Conservation (phyloP, 2,113 vertebrate species). For the Cottus gobio region DNA sequence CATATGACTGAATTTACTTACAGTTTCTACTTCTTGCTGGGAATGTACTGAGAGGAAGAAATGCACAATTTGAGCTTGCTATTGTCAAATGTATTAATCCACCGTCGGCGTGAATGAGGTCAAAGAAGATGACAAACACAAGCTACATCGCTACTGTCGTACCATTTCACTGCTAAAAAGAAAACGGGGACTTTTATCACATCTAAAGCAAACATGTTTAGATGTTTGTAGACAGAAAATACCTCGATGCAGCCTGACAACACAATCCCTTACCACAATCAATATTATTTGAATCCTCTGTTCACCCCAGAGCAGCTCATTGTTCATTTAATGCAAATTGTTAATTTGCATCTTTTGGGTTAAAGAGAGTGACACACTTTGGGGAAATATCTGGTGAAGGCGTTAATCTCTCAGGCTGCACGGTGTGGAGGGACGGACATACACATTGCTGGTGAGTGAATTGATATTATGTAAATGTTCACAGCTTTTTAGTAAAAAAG, state of each 20-base stretch:
- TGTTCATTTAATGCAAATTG: not conserved
- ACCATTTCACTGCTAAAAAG: not conserved
- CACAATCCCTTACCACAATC: not conserved
- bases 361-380: constrained; percentile 7
- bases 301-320: not conserved
- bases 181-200: not conserved
- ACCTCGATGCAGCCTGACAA: not conserved
- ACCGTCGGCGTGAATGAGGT: not conserved
- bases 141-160: not conserved
- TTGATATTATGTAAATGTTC: not conserved
- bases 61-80: not conserved
- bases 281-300: constrained; percentile 45
- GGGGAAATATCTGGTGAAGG: constrained; percentile 3
- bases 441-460: constrained; percentile 37
- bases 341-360: constrained; percentile 54
- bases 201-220: not conserved
- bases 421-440: not conserved
- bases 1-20: not conserved
- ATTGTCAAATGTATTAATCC: too few relatives aligned
- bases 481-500: not conserved
- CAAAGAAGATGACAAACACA: not conserved
- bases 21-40: not conserved
- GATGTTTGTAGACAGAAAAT: not conserved
- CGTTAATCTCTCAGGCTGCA: not conserved
- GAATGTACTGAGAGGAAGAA: not conserved